Percentiles rank a stretch among this genome's conserved stretches.
These are phyloP conservation scores for Periparus ater DNA, from an alignment of 2,797 vertebrate species.

Conservation along the genomic window DNA sequence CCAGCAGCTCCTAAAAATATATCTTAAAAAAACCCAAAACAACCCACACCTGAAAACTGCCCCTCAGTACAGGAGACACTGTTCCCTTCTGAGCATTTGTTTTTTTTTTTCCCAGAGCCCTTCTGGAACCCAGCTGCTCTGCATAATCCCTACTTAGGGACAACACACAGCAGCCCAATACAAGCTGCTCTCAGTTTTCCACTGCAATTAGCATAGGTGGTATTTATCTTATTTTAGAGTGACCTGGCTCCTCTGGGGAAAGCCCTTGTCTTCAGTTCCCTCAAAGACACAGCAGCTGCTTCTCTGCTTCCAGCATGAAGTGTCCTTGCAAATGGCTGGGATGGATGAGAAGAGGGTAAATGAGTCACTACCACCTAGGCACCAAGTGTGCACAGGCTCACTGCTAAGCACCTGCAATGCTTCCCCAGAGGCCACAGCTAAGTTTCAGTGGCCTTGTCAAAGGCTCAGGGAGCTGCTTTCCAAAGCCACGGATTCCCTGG, in stretches of 20 bases:
- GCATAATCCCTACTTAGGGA: not conserved
- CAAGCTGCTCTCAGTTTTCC: not conserved
- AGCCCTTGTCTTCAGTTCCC: not conserved
- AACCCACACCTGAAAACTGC: not conserved
- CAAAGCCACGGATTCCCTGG: not conserved
- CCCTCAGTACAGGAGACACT: not conserved
- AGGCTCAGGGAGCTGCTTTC: not conserved
- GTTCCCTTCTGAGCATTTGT: not conserved
- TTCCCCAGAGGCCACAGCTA: not conserved
- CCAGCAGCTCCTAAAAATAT: not conserved
- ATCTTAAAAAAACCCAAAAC: not conserved
- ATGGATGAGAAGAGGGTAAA: not conserved
- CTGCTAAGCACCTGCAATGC: not conserved
- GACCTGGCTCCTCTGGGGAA: not conserved
- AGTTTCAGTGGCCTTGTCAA: not conserved
- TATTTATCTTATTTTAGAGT: slow-evolving; percentile 17
- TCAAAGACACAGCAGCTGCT: not conserved
- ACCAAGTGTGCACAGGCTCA: not conserved
- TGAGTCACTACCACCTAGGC: not conserved
- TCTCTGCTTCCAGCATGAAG: not conserved
- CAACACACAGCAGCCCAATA: not conserved
- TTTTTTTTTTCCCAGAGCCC: not conserved
- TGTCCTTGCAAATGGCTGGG: not conserved
- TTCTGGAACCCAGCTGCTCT: not conserved
- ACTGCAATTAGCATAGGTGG: slow-evolving; percentile 4